Evolutionary conservation across 2,113 vertebrate species (phyloP), one percentile per base, ranked within the genome.

Genomic region (Dicentrarchus labrax): DNA sequence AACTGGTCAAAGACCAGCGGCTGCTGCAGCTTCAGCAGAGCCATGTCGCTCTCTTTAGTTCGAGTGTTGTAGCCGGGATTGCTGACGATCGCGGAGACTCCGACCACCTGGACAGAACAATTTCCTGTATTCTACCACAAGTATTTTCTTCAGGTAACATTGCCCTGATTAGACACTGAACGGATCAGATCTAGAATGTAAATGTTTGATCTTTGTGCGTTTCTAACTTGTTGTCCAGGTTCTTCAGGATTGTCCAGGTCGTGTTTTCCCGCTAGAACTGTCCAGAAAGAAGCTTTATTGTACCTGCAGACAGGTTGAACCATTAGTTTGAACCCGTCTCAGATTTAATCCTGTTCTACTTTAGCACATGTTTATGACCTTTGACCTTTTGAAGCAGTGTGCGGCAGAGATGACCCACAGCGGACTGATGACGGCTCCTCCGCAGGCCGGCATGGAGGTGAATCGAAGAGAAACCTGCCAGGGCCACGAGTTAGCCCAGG

Each of bases 401-500:
- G 91, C 72, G 0, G 95, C 95, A 16, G 94, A 93, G 53, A 95
- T 0, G 2, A 95, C 78, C 94, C 95, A 96, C 30, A 21, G 3
- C 0, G 69, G 86, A 7, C 50, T 6, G 16, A 95, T 72, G 78
- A 96, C 43, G 21, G 95, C 91, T 0, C 94, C 94, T 0, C 95
- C 94, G 4, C 95, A 96, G 22, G 87, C 89, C 1, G 93, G 60
- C 72, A 80, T 86, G 47, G 86, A 38, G 8, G 59, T 30, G 4
- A 90, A 84, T 13, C 50, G 43, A 0, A 96, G 88, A 2, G 86
- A 87, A 2, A 94, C 94, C 80, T 95, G 94, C 95, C 95, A 95
- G 1, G 94, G 95, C 95, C 95, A 95, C 0, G 94, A 95, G 84
- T 95, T 85, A 6, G 92, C 76, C 90, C 86, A 92, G 21, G 95